Evolutionary conservation across 2,888 invertebrate genomes (phyloP).

Genomic region (Gryllus longicercus): DNA sequence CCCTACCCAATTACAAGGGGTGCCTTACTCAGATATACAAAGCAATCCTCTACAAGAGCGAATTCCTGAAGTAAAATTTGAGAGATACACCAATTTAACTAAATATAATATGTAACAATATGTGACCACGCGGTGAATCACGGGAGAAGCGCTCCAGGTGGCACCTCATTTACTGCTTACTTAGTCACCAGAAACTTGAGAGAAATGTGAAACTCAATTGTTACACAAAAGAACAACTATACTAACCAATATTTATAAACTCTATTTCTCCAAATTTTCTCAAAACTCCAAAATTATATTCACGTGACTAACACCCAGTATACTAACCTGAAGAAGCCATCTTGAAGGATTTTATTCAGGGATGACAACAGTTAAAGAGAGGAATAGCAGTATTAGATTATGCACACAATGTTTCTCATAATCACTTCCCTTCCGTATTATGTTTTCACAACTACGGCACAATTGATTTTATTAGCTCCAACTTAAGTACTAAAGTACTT

Average conservation of each 20-base stretch:
- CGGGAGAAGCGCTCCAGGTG: slow-evolving; percentile 33
- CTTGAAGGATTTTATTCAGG: slow-evolving; percentile 48
- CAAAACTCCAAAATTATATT: slow-evolving; percentile 41
- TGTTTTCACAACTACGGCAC: background rate
- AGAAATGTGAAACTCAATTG: background rate
- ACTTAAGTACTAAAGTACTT: background rate
- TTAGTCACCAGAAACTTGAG: background rate
- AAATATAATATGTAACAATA: slow-evolving; percentile 22
- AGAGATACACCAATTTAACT: slow-evolving; percentile 23
- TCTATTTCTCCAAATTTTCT: background rate
- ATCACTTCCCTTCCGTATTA: background rate
- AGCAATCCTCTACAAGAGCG: too few relatives aligned
- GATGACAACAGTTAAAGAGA: background rate
- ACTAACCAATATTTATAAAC: background rate
- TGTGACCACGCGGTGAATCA: slow-evolving; percentile 42
- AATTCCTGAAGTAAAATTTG: too few relatives aligned
- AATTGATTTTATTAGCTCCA: background rate
- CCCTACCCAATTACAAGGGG: too few relatives aligned
- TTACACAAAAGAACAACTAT: background rate
- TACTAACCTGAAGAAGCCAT: slow-evolving; percentile 73
- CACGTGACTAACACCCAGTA: slow-evolving; percentile 51
- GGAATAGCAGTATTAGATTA: background rate
- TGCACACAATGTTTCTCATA: background rate
- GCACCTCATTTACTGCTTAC: slow-evolving; percentile 20
- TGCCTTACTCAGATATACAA: too few relatives aligned